Conservation (phyloP, 2,113 vertebrate species). For the Atrichornis clamosus region DNA sequence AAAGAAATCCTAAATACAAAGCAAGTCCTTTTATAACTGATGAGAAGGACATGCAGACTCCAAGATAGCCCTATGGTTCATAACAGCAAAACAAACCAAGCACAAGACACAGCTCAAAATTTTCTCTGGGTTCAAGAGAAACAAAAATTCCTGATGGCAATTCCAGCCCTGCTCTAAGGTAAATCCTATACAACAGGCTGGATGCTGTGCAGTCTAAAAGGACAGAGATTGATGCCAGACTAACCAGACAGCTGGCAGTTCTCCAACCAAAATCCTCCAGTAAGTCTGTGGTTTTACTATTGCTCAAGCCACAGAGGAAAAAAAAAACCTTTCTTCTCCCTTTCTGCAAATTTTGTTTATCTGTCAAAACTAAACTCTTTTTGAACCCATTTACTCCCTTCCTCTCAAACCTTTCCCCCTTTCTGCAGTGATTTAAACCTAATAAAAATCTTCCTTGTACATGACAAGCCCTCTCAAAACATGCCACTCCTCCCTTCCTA, state of each 20-base stretch:
- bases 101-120: background rate
- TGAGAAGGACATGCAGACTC: background rate
- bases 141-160: background rate
- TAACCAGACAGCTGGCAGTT: background rate
- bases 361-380: background rate
- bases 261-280: conserved; percentile 4
- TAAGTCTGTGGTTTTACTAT: background rate
- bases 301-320: background rate
- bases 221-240: background rate
- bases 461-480: background rate
- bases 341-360: background rate
- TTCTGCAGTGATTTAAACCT: background rate
- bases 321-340: background rate
- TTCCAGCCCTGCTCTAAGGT: background rate
- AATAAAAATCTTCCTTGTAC: background rate
- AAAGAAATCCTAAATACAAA: background rate
- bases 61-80: background rate
- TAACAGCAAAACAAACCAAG: background rate
- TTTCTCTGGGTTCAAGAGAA: background rate
- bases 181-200: background rate
- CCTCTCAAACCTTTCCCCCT: background rate
- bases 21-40: background rate
- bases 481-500: background rate
- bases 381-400: background rate
- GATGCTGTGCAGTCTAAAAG: background rate